A percentile compares a stretch with the other conserved stretches of the same genome.
Evolutionary conservation across 2,113 vertebrate genomes (phyloP).

Genomic region (Carollia perspicillata): DNA sequence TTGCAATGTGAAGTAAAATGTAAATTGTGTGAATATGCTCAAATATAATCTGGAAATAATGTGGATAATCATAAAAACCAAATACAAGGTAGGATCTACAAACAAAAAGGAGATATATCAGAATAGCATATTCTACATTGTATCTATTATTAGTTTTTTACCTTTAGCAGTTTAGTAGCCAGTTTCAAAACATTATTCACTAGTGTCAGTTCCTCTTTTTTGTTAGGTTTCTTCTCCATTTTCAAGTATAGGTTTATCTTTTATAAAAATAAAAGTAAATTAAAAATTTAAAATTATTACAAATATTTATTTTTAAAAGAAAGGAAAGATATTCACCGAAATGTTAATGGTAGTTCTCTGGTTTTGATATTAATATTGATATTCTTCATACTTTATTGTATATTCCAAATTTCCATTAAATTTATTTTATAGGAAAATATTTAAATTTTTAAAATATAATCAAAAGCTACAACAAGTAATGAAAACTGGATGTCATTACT

Average conservation of each 20-base stretch:
- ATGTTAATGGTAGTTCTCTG: neutral
- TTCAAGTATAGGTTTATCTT: constrained; percentile 99
- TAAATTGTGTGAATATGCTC: neutral
- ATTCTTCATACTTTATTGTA: constrained; percentile 11
- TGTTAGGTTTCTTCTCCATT: constrained; percentile 99
- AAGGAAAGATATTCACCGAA: constrained; percentile 24
- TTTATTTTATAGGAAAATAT: constrained; percentile 10
- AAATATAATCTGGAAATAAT: constrained; percentile 35
- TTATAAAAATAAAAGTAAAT: constrained; percentile 46
- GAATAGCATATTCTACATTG: fast-evolving
- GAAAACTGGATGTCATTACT: neutral
- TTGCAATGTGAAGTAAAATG: constrained; percentile 18
- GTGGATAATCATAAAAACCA: neutral
- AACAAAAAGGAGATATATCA: neutral
- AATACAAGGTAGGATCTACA: neutral
- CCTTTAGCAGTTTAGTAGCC: constrained; percentile 98
- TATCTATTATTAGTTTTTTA: constrained; percentile 72
- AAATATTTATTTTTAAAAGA: constrained; percentile 16
- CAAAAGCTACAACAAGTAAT: neutral
- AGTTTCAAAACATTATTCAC: constrained; percentile 99
- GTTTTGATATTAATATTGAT: constrained; percentile 4
- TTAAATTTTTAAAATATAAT: constrained; percentile 16
- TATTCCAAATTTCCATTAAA: constrained; percentile 22
- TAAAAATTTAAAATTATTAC: constrained; percentile 32
- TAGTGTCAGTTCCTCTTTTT: constrained; percentile 97